Conservation (phyloP, 2,797 vertebrate species). For the Rhabdomys pumilio region DNA sequence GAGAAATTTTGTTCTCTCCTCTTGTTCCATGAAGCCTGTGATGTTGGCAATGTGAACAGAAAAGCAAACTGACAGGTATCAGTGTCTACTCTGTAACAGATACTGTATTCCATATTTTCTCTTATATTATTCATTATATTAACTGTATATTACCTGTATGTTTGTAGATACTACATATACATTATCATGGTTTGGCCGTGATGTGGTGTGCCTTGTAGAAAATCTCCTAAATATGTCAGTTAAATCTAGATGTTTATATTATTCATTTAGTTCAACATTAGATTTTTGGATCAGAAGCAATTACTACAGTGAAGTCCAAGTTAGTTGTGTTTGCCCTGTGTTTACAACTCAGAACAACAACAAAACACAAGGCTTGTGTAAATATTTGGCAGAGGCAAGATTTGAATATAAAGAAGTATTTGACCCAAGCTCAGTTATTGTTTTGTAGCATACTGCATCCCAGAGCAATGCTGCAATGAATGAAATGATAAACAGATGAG, state of each 20-base stretch:
- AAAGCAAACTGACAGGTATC: background rate
- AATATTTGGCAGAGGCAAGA: background rate
- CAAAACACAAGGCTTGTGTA: background rate
- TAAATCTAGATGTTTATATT: constrained; percentile 27
- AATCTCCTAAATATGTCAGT: constrained; percentile 12
- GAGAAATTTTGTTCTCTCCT: constrained; percentile 8
- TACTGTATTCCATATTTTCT: background rate
- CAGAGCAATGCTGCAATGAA: background rate
- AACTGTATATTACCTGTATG: background rate
- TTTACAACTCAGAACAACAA: background rate
- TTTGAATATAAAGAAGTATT: background rate
- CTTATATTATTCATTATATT: background rate
- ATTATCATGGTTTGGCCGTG: background rate
- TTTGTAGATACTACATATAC: background rate
- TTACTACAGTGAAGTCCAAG: background rate
- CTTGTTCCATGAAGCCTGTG: background rate
- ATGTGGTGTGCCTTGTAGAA: background rate
- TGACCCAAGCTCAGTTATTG: background rate
- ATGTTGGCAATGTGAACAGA: background rate
- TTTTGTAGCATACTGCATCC: background rate
- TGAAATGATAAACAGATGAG: constrained; percentile 3
- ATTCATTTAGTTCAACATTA: constrained; percentile 1
- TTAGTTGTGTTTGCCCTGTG: background rate
- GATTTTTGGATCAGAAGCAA: background rate
- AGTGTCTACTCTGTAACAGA: background rate